phyloP scores from a whole-genome alignment of 2,888 invertebrate species.

The Rotaria macrura region DNA sequence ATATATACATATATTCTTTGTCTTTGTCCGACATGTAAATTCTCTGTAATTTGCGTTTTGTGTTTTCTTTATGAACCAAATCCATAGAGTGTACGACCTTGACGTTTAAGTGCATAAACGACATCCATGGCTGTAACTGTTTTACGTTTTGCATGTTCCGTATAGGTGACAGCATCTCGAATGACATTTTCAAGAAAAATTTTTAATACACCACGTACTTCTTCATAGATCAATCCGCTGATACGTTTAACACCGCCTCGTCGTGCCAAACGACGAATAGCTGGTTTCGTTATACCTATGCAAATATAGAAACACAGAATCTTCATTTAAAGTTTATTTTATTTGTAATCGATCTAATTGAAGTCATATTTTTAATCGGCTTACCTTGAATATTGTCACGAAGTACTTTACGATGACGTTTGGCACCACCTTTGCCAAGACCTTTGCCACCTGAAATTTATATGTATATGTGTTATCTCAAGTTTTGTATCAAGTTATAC shows the following conservation, averaged over 20 bases:
- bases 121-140: slow-evolving; percentile 35
- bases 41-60: too few relatives aligned
- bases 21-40: too few relatives aligned
- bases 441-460: slow-evolving; percentile 58
- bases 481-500: not conserved
- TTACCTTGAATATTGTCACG: slow-evolving; percentile 66
- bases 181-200: slow-evolving; percentile 34
- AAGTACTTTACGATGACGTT: slow-evolving; percentile 67
- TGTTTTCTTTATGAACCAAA: slow-evolving; percentile 26
- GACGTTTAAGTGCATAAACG: slow-evolving; percentile 33
- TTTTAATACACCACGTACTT: slow-evolving; percentile 42
- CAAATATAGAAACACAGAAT: too few relatives aligned
- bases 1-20: too few relatives aligned
- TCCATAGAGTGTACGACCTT: slow-evolving; percentile 34
- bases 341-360: too few relatives aligned
- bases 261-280: slow-evolving; percentile 65
- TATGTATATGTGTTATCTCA: slow-evolving; percentile 58
- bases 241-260: slow-evolving; percentile 59
- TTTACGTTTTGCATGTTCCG: slow-evolving; percentile 34
- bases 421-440: slow-evolving; percentile 68
- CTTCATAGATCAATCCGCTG: slow-evolving; percentile 67
- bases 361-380: too few relatives aligned
- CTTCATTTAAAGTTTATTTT: too few relatives aligned
- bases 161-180: slow-evolving; percentile 34
- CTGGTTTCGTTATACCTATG: slow-evolving; percentile 60